phyloP scores from a whole-genome alignment of 2,888 invertebrate species.

The Lepas anatifera region DNA sequence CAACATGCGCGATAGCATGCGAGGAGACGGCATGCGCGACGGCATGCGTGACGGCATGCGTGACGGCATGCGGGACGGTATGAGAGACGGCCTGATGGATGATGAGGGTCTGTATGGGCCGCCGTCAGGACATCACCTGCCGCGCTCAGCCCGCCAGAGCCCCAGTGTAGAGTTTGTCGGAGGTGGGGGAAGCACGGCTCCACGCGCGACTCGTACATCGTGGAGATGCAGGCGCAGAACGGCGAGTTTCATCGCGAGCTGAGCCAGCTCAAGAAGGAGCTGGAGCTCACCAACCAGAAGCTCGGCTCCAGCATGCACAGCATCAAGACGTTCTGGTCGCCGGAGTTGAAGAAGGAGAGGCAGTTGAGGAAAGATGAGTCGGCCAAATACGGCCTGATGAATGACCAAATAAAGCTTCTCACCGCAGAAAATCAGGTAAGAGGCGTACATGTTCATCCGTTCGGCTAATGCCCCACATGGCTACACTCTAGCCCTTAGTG shows the following conservation, averaged over 20 bases:
- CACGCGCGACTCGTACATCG: slow-evolving; percentile 51
- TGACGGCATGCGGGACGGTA: slow-evolving; percentile 39
- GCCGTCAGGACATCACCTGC: slow-evolving; percentile 19
- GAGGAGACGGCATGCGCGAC: slow-evolving; percentile 39
- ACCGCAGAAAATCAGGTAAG: slow-evolving; percentile 92
- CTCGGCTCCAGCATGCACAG: slow-evolving; percentile 98
- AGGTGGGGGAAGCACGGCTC: slow-evolving; percentile 34
- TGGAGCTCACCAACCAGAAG: slow-evolving; percentile 93
- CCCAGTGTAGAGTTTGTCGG: slow-evolving; percentile 50
- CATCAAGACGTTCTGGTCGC: slow-evolving; percentile 99
- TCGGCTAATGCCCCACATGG: too few relatives aligned
- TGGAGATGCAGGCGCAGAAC: slow-evolving; percentile 85
- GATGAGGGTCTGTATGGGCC: slow-evolving; percentile 38
- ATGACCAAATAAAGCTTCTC: slow-evolving; percentile 89
- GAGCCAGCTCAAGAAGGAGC: slow-evolving; percentile 78
- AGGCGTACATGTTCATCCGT: too few relatives aligned
- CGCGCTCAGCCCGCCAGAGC: slow-evolving; percentile 46
- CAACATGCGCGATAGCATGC: slow-evolving; percentile 40
- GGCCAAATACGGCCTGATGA: slow-evolving; percentile 90
- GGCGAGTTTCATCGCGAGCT: slow-evolving; percentile 88
- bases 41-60: slow-evolving; percentile 34
- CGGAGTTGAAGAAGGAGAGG: slow-evolving; percentile 96
- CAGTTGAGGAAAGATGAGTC: slow-evolving; percentile 94
- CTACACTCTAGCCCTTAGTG: too few relatives aligned
- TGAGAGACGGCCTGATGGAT: slow-evolving; percentile 40